Evolutionary conservation across 2,888 invertebrate species (phyloP).

Genomic region (Lasioglossum oenotherae): DNA sequence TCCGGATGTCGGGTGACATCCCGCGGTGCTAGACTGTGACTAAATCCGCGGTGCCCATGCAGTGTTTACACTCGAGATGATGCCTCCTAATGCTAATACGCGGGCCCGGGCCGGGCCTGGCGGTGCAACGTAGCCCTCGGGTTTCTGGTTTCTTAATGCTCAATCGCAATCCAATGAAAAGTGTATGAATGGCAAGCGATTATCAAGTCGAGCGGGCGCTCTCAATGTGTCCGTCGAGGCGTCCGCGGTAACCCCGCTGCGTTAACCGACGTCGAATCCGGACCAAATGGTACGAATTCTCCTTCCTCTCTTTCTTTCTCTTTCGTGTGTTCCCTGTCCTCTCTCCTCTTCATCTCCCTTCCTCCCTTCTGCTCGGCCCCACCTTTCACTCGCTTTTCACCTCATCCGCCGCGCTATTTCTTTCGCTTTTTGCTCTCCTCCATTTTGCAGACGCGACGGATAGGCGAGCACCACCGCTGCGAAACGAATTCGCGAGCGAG

Average conservation of each 20-base stretch:
- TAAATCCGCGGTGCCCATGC: slow-evolving; percentile 83
- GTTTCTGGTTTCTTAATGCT: slow-evolving; percentile 81
- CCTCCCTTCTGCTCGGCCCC: slow-evolving; percentile 19
- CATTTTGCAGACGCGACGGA: slow-evolving; percentile 6
- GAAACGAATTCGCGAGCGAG: slow-evolving; percentile 58
- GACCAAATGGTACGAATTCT: slow-evolving; percentile 81
- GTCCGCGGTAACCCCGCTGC: slow-evolving; percentile 83
- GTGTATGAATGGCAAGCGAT: slow-evolving; percentile 83
- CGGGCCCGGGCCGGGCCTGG: slow-evolving; percentile 71
- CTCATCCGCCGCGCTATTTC: slow-evolving; percentile 31
- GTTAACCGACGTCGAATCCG: slow-evolving; percentile 80
- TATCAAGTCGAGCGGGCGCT: slow-evolving; percentile 84
- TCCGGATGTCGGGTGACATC: slow-evolving; percentile 71
- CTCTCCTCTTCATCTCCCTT: background rate
- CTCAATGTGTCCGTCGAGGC: slow-evolving; percentile 84
- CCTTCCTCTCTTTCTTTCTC: slow-evolving; percentile 52
- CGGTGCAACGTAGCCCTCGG: slow-evolving; percentile 73
- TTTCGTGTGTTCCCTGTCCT: background rate
- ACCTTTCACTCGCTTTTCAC: slow-evolving; percentile 37
- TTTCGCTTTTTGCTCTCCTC: slow-evolving; percentile 6
- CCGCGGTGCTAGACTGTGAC: slow-evolving; percentile 83
- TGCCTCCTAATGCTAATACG: slow-evolving; percentile 84
- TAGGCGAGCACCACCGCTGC: slow-evolving; percentile 4
- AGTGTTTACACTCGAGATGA: slow-evolving; percentile 85
- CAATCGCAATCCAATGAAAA: slow-evolving; percentile 85